Conservation (phyloP, 2,113 vertebrate genomes). For the Petrocephalus zakoni region DNA sequence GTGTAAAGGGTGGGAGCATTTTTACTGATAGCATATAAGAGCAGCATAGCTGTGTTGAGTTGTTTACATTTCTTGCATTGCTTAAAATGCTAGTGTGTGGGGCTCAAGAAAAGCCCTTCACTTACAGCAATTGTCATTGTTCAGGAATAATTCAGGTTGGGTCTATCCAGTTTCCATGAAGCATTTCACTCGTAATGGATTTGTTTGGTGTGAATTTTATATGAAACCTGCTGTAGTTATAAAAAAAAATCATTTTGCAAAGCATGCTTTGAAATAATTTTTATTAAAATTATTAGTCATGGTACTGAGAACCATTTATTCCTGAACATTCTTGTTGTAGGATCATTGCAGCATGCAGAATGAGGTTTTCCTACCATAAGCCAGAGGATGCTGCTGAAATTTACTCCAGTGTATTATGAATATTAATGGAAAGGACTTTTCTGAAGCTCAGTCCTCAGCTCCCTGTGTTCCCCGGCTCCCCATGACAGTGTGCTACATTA, state of each 20-base stretch:
- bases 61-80: not conserved
- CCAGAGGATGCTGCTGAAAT: not conserved
- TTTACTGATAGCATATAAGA: not conserved
- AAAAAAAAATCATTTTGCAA: too few relatives aligned
- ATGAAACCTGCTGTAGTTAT: not conserved
- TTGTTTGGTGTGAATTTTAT: not conserved
- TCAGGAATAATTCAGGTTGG: not conserved
- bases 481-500: not conserved
- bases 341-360: not conserved
- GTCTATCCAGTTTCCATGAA: not conserved
- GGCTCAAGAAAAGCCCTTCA: not conserved
- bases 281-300: not conserved
- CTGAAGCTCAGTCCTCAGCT: not conserved
- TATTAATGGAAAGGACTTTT: not conserved
- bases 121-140: not conserved
- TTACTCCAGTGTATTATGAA: not conserved
- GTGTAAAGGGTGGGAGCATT: not conserved
- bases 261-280: not conserved
- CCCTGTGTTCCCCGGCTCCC: not conserved
- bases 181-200: not conserved
- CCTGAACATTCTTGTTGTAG: not conserved
- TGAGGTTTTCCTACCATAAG: not conserved
- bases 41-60: not conserved
- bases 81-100: not conserved
- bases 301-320: not conserved